Evolutionary conservation across 2,113 vertebrate genomes (phyloP).

Genomic region (Delphinus delphis): DNA sequence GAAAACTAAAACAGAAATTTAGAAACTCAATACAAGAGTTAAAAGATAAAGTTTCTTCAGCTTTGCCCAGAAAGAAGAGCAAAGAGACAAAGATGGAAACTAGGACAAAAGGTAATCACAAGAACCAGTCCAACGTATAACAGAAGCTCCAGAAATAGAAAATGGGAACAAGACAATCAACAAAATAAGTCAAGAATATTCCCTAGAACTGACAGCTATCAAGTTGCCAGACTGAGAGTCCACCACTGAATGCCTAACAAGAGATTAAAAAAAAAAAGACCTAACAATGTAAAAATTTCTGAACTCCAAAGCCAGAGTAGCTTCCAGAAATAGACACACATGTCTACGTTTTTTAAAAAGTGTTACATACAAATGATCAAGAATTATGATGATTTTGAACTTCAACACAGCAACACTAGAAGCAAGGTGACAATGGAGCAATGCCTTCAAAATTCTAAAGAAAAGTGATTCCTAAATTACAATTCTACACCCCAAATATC

Average conservation of each 20-base stretch:
- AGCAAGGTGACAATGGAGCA: neutral
- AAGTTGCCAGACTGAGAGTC: neutral
- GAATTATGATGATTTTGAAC: neutral
- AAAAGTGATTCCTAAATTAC: neutral
- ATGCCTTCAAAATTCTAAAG: constrained; percentile 25
- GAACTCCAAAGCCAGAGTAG: neutral
- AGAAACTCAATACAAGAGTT: neutral
- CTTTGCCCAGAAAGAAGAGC: neutral
- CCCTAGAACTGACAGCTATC: neutral
- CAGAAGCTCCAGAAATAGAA: neutral
- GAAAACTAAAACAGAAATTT: neutral
- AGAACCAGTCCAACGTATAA: neutral
- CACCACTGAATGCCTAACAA: neutral
- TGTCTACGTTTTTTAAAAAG: neutral
- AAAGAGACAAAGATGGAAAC: constrained; percentile 48
- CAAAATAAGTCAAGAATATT: neutral
- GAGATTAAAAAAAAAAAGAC: neutral
- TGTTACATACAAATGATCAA: neutral
- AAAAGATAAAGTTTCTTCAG: neutral
- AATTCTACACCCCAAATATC: neutral
- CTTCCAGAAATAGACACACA: neutral
- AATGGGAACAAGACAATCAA: neutral
- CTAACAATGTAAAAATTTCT: neutral
- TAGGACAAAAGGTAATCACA: neutral
- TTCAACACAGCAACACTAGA: constrained; percentile 26